Evolutionary conservation across 2,113 vertebrate genomes (phyloP), one percentile per base, ranked within the genome.

Genomic region (Collichthys lucidus): DNA sequence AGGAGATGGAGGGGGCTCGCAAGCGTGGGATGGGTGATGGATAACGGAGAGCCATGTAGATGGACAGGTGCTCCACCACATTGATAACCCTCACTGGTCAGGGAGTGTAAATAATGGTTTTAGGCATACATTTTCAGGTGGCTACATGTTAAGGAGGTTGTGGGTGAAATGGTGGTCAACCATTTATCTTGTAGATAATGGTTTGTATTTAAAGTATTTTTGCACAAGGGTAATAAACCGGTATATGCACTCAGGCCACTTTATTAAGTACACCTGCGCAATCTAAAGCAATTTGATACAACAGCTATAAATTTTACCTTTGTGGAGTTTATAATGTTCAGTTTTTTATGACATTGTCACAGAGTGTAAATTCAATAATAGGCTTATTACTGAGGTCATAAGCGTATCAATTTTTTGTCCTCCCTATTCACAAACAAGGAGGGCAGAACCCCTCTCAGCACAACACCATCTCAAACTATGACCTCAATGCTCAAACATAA

Each of bases 11-110:
- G 78, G 84, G 59, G 62, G 82, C 46, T 77, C 7, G 72, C 59
- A 35, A 68, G 90, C 88, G 91, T 86, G 92, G 93, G 92, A 89
- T 57, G 81, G 85, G 88, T 93, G 94, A 95, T 94, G 92, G 91
- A 95, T 94, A 85, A 88, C 92, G 72, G 85, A 22, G 67, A 83
- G 77, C 76, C 31, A 3, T 55, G 75, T 73, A 79, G 93, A 94
- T 90, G 88, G 94, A 89, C 89, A 91, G 90, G 88, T 91, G 91
- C 86, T 92, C 70, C 29, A 69, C 56, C 11, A 63, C 84, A 66
- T 26, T 57, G 59, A 79, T 83, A 85, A 85, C 85, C 63, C 67
- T 46, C 57, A 69, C 57, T 31, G 75, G 72, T 65, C 79, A 85
- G 4, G 65, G 56, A 61, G 61, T 17, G 86, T 88, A 88, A 89